Percentiles rank a stretch among this genome's conserved stretches.
Evolutionary conservation across 2,797 vertebrate genomes (phyloP).

Genomic region (Labeo calbasu): DNA sequence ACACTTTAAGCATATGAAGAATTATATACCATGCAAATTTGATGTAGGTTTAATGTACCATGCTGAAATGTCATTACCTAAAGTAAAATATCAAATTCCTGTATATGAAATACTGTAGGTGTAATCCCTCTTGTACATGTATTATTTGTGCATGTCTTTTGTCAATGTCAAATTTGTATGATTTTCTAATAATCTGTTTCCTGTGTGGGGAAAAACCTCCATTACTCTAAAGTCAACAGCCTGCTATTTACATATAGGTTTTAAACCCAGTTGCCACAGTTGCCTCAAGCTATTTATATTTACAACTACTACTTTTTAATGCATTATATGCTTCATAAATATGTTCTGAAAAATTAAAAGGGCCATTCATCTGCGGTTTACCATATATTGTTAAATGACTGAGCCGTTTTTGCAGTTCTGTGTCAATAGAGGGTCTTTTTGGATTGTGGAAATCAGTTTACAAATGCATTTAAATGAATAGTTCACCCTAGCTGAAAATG

Average conservation of each 20-base stretch:
- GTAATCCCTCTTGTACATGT: slow-evolving; percentile 20
- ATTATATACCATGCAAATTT: slow-evolving; percentile 9
- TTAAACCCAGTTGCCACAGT: slow-evolving; percentile 14
- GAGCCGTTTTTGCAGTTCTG: background rate
- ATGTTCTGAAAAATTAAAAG: background rate
- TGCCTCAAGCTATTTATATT: slow-evolving; percentile 27
- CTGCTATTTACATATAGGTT: slow-evolving; percentile 15
- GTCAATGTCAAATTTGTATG: slow-evolving; percentile 34
- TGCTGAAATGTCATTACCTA: slow-evolving; percentile 26
- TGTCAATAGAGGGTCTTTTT: background rate
- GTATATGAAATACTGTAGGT: slow-evolving; percentile 6
- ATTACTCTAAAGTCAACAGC: background rate
- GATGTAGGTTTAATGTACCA: slow-evolving; percentile 16
- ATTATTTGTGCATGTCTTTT: slow-evolving; percentile 22
- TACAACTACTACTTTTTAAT: slow-evolving; percentile 19
- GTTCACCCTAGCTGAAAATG: no score
- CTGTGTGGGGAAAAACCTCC: slow-evolving; percentile 6
- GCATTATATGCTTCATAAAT: slow-evolving; percentile 30
- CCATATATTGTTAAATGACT: background rate
- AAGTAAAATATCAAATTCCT: slow-evolving; percentile 25
- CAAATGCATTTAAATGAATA: background rate
- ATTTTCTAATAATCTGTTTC: slow-evolving; percentile 45
- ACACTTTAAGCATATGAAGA: slow-evolving; percentile 6
- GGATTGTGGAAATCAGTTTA: background rate
- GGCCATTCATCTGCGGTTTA: slow-evolving; percentile 1